phyloP scores from a whole-genome alignment of 2,113 vertebrate genomes.

The Polyodon spathula region DNA sequence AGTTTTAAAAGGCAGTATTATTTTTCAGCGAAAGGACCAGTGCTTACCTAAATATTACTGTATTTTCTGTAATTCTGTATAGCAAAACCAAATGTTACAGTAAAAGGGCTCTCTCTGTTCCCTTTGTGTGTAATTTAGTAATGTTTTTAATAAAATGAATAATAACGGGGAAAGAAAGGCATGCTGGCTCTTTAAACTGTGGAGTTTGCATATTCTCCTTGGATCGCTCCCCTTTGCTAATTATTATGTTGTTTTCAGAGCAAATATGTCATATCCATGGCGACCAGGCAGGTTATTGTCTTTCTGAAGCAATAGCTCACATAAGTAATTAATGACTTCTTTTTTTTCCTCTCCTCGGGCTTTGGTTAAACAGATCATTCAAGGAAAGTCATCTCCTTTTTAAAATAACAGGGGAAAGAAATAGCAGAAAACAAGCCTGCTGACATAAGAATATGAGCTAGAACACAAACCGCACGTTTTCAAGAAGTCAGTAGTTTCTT shows the following conservation, averaged over 20 bases:
- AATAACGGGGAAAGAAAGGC: constrained; percentile 64
- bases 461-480: constrained; percentile 74
- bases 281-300: constrained; percentile 99
- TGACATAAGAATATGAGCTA: constrained; percentile 87
- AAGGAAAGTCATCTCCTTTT: constrained; percentile 89
- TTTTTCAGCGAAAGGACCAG: no score
- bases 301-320: constrained; percentile 99
- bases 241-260: constrained; percentile 99
- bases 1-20: no score
- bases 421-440: no score
- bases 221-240: constrained; percentile 99
- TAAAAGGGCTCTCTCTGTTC: constrained; percentile 16
- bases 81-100: no score
- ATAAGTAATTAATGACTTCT: constrained; percentile 99
- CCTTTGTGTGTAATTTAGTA: constrained; percentile 38
- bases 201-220: constrained; percentile 98
- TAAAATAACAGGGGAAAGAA: no score
- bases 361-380: constrained; percentile 99
- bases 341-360: constrained; percentile 81
- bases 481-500: constrained; percentile 54
- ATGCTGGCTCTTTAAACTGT: constrained; percentile 92
- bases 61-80: no score
- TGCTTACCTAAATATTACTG: no score
- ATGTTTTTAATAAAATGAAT: constrained; percentile 42
- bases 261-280: constrained; percentile 99